A percentile compares a stretch with the other conserved stretches of the same genome.
These are phyloP conservation scores for Drosophila erecta DNA, from an alignment of 1,140 invertebrate genomes.

Conservation along the genomic window DNA sequence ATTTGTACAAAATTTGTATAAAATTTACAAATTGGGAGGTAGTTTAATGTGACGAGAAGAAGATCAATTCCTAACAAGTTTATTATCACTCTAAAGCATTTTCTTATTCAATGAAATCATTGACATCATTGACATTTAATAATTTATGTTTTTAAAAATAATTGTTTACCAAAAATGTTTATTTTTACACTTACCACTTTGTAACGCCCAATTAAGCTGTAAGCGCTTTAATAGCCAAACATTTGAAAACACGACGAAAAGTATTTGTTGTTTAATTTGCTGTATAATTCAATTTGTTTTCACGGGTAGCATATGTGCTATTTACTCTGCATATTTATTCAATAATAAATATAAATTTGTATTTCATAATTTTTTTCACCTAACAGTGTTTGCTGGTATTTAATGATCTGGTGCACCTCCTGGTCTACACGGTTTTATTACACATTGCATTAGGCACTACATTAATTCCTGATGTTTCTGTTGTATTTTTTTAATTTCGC, in stretches of 20 bases:
- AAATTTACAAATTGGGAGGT: too few species aligned
- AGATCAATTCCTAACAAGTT: too few species aligned
- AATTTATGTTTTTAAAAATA: not conserved
- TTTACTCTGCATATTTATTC: constrained; percentile 39
- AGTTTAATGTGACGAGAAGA: too few species aligned
- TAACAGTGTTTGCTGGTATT: constrained; percentile 11
- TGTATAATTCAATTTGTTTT: constrained; percentile 16
- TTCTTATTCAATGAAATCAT: not conserved
- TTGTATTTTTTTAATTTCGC: constrained; percentile 23
- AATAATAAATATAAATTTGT: constrained; percentile 34
- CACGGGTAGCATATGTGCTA: constrained; percentile 5
- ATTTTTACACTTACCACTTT: constrained; percentile 18
- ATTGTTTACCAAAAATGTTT: too few species aligned
- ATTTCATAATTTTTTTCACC: constrained; percentile 4
- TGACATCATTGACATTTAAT: too few species aligned
- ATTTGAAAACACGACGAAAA: not conserved
- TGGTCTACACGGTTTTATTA: constrained; percentile 47
- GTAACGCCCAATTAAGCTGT: constrained; percentile 9
- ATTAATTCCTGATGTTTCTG: constrained; percentile 65
- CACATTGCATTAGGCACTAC: constrained; percentile 73
- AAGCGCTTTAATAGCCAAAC: constrained; percentile 11
- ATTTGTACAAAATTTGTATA: too few species aligned
- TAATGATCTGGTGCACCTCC: constrained; percentile 20
- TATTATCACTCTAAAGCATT: too few species aligned
- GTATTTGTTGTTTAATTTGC: constrained; percentile 12